These are phyloP conservation scores for Calephelis virginiensis DNA, from an alignment of 1,140 invertebrate genomes.

Conservation along the genomic window DNA sequence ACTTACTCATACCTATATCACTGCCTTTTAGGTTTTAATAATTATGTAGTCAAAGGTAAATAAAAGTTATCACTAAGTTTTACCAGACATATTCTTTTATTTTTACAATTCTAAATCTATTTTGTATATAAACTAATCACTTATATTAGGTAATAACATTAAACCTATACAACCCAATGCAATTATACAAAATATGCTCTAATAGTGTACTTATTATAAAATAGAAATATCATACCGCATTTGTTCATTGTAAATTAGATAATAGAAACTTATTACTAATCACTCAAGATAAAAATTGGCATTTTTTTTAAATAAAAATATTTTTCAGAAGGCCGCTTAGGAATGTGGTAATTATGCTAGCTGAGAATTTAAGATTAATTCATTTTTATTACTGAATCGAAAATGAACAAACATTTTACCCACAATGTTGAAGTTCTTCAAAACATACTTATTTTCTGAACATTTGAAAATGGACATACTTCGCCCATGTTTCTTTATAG, in stretches of 20 bases:
- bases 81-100: conserved; percentile 56
- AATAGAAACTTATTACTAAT: conserved; percentile 40
- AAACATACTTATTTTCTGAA: too few species aligned
- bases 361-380: conserved; percentile 13
- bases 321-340: conserved; percentile 39
- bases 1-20: too few species aligned
- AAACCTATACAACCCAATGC: conserved; percentile 73
- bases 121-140: conserved; percentile 47
- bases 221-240: conserved; percentile 65
- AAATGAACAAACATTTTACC: too few species aligned
- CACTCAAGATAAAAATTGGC: conserved; percentile 37
- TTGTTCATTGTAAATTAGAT: conserved; percentile 65
- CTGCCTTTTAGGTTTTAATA: too few species aligned
- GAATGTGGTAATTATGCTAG: conserved; percentile 44
- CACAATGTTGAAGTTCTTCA: too few species aligned
- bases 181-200: conserved; percentile 75
- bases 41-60: conserved; percentile 47
- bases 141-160: conserved; percentile 43
- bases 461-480: too few species aligned
- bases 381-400: neutral
- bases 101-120: conserved; percentile 59
- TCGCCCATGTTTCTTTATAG: too few species aligned
- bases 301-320: conserved; percentile 28
- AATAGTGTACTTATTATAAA: conserved; percentile 62
- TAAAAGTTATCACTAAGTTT: conserved; percentile 54